A percentile compares a stretch with the other conserved stretches of the same genome.
phyloP scores from a whole-genome alignment of 2,797 vertebrate species.

The Zalophus californianus region DNA sequence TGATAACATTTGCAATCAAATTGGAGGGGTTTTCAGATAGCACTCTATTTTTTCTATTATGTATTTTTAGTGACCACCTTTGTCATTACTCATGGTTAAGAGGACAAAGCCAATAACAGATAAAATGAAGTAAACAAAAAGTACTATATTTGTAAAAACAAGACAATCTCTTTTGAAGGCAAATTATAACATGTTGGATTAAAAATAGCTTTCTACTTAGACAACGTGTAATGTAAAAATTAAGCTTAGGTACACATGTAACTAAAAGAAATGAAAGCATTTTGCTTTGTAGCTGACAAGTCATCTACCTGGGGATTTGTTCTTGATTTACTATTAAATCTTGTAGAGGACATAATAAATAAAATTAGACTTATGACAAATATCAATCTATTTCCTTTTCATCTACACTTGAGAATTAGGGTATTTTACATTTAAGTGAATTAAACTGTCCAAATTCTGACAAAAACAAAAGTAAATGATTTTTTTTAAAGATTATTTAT shows the following conservation, averaged over 20 bases:
- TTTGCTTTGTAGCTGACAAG: conserved; percentile 7
- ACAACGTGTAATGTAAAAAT: conserved; percentile 31
- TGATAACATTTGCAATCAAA: not conserved
- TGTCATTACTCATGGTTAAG: not conserved
- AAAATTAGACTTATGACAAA: not conserved
- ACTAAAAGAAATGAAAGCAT: conserved; percentile 22
- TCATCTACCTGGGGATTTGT: conserved; percentile 15
- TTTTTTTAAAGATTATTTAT: conserved; percentile 35
- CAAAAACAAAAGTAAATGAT: conserved; percentile 16
- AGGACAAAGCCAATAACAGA: not conserved
- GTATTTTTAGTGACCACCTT: not conserved
- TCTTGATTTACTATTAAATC: conserved; percentile 31
- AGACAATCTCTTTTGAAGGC: not conserved
- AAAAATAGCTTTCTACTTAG: conserved; percentile 29
- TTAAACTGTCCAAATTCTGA: not conserved
- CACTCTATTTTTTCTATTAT: not conserved
- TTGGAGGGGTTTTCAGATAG: not conserved
- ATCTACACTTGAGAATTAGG: conserved; percentile 15
- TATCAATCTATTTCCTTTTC: not conserved
- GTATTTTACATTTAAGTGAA: not conserved
- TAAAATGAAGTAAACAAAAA: not conserved
- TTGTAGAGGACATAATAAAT: conserved; percentile 6
- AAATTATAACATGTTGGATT: conserved; percentile 6
- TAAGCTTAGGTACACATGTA: not conserved
- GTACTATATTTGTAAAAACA: not conserved